Evolutionary conservation across 2,888 invertebrate genomes (phyloP).

Genomic region (Sinhomidia bicolor): DNA sequence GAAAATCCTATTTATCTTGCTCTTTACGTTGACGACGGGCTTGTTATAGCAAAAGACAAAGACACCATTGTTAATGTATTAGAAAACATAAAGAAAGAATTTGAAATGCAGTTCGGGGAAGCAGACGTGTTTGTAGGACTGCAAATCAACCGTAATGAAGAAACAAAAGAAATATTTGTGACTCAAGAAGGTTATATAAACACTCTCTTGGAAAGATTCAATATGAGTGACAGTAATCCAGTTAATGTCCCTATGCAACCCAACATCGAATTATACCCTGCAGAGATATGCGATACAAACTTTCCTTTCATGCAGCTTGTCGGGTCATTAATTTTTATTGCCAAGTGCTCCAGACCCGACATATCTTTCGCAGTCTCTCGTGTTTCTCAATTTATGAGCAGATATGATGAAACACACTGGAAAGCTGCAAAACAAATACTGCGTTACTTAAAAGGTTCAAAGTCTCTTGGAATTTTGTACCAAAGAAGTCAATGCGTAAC

Average conservation of each 20-base stretch:
- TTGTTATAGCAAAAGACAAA: not conserved
- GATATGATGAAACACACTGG: constrained; percentile 74
- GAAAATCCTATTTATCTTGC: not conserved
- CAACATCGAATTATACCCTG: not conserved
- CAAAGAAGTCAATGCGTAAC: not conserved
- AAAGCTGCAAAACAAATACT: constrained; percentile 73
- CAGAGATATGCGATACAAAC: not conserved
- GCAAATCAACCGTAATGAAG: not conserved
- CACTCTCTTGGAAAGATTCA: constrained; percentile 37
- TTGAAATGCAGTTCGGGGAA: not conserved
- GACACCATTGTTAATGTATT: not conserved
- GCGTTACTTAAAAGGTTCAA: constrained; percentile 80
- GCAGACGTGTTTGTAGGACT: constrained; percentile 39
- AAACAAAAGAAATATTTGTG: constrained; percentile 30
- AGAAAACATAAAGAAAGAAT: not conserved
- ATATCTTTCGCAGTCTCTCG: constrained; percentile 74
- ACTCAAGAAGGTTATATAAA: constrained; percentile 37
- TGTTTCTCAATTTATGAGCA: constrained; percentile 75
- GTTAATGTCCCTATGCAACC: constrained; percentile 62
- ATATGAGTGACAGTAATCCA: not conserved
- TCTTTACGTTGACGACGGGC: constrained; percentile 20
- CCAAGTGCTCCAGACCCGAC: constrained; percentile 76
- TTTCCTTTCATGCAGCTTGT: constrained; percentile 76
- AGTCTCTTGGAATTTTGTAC: constrained; percentile 77
- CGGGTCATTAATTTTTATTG: constrained; percentile 77